Base-by-base conservation (phyloP, 1,140 invertebrate genomes). In the Parapsyche elsis region DNA sequence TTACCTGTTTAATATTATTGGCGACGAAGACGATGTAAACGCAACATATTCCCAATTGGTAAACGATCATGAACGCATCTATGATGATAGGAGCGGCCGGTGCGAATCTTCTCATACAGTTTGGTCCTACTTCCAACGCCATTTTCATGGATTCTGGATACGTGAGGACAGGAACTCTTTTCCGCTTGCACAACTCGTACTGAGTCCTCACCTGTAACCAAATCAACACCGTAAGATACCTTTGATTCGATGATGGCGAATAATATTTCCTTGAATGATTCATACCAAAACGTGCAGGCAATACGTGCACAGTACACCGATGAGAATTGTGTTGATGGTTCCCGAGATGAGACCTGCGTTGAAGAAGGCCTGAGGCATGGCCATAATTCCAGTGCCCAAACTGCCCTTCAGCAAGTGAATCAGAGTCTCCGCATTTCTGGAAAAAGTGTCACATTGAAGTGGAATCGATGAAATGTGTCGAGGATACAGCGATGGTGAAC, bases 1-100 rank as follows among this genome's bases (percentile, higher is more conserved):
- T 84, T 21, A 93, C 92, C 88, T 92, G 89, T 84, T 93, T 92
- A 4, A 94, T 89, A 84, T 92, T 96, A 30, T 92, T 90, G 0
- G 95, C 92, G 14, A 97, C 94, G 86, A 97, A 97, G 4, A 97
- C 92, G 26, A 96, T 93, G 88, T 97, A 97, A 0, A 96, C 95
- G 84, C 94, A 96, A 85, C 96, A 97, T 85, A 97, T 96, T 46
- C 96, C 96, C 78, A 97, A 90, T 86, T 97, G 96, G 81, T 95
- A 96, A 53, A 95, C 90, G n/a, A 95, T 92, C 75, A 97, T 89
- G 84, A 95, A 94, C 0, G 90, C 85, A 83, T 94, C 93, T 7
- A 93, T 91, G 49, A 92, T 86, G 16, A 88, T 84, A 23, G 90
- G 89, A 61, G 92, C 89, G 38, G 86, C 86, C 0, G 88, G 88